phyloP scores from a whole-genome alignment of 2,888 invertebrate species.

The Eilema depressum region DNA sequence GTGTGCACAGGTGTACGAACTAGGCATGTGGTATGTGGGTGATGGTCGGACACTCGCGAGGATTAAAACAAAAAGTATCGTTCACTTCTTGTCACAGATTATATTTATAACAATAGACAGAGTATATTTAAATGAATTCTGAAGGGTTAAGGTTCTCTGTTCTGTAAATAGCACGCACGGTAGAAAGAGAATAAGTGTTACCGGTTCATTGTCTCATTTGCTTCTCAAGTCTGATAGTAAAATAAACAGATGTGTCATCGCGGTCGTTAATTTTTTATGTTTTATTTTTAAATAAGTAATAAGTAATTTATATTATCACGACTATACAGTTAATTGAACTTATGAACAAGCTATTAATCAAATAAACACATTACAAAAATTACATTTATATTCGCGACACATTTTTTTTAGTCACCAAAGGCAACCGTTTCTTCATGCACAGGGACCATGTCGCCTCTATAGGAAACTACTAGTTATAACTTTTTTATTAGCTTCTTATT shows the following conservation, averaged over 20 bases:
- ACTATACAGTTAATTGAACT: too few species aligned
- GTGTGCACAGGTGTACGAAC: slow-evolving; percentile 64
- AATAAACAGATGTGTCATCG: slow-evolving; percentile 2
- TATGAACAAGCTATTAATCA: too few species aligned
- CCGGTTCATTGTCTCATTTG: not conserved
- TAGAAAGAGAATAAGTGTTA: slow-evolving; percentile 3
- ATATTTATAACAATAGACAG: not conserved
- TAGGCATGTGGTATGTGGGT: slow-evolving; percentile 65
- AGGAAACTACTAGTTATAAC: not conserved
- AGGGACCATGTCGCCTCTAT: not conserved
- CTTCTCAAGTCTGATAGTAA: not conserved
- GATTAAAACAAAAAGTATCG: slow-evolving; percentile 49
- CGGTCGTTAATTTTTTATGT: not conserved
- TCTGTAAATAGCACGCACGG: not conserved
- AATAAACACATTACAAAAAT: too few species aligned
- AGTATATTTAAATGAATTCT: not conserved
- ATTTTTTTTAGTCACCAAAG: not conserved
- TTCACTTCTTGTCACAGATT: slow-evolving; percentile 19
- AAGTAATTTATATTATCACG: not conserved
- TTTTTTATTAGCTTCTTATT: not conserved
- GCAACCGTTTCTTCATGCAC: not conserved
- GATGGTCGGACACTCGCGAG: slow-evolving; percentile 56
- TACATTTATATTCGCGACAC: too few species aligned
- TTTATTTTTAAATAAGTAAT: not conserved
- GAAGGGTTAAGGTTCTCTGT: not conserved